Percentiles rank a stretch among this genome's conserved stretches.
These are phyloP conservation scores for Tetramorium parvispinum DNA, from an alignment of 1,140 invertebrate genomes.

Conservation along the genomic window DNA sequence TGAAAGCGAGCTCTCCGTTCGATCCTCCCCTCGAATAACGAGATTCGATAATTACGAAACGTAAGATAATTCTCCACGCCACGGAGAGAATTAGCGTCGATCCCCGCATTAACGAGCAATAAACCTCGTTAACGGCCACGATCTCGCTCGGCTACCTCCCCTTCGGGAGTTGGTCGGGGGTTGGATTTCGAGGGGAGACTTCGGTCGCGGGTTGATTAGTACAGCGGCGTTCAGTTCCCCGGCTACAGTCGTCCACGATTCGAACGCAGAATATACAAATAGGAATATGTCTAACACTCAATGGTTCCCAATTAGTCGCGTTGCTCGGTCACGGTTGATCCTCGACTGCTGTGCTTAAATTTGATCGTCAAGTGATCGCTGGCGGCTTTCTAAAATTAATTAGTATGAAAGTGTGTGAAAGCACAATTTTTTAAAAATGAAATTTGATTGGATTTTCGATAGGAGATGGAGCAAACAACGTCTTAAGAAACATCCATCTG, in stretches of 20 bases:
- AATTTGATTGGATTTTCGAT: not conserved
- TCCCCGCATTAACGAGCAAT: slow-evolving; percentile 32
- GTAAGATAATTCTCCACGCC: slow-evolving; percentile 23
- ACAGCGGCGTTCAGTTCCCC: slow-evolving; percentile 37
- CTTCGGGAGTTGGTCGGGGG: too few relatives aligned
- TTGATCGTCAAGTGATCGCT: not conserved
- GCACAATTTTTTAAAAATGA: not conserved
- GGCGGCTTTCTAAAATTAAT: not conserved
- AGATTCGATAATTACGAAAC: slow-evolving; percentile 32
- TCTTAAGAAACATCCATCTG: not conserved
- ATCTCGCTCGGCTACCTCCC: not conserved
- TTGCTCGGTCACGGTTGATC: slow-evolving; percentile 31
- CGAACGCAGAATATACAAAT: slow-evolving; percentile 60
- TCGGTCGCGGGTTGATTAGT: slow-evolving; percentile 12
- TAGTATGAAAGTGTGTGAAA: not conserved
- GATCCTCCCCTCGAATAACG: not conserved
- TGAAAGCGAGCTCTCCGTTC: not conserved
- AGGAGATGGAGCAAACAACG: too few relatives aligned
- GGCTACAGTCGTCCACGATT: slow-evolving; percentile 57
- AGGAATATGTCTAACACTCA: slow-evolving; percentile 65
- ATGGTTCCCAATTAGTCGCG: slow-evolving; percentile 45
- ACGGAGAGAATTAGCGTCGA: slow-evolving; percentile 25
- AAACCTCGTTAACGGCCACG: slow-evolving; percentile 31
- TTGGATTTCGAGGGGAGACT: slow-evolving; percentile 21
- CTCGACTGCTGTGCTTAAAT: not conserved